Evolutionary conservation across 1,140 invertebrate genomes (phyloP).

Genomic region (Kradibia gibbosae): DNA sequence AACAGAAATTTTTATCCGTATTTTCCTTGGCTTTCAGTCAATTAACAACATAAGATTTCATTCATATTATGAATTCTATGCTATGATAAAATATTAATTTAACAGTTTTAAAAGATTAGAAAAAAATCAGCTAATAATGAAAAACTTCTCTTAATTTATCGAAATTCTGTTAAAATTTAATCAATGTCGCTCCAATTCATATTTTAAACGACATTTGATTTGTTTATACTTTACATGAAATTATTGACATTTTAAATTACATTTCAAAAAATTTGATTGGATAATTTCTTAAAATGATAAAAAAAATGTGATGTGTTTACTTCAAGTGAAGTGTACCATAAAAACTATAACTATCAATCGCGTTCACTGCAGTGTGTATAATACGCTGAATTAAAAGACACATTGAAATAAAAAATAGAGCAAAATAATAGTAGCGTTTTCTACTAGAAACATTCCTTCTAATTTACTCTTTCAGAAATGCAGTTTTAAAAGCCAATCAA

Average conservation of each 20-base stretch:
- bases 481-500: constrained; percentile 46
- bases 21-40: background rate
- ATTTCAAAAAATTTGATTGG: too few species aligned
- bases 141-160: too few species aligned
- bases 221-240: too few species aligned
- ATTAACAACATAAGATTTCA: background rate
- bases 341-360: constrained; percentile 2
- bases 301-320: background rate
- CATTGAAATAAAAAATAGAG: background rate
- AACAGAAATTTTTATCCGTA: too few species aligned
- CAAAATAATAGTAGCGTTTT: background rate
- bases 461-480: constrained; percentile 29
- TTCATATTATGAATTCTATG: background rate
- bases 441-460: background rate
- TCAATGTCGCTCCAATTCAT: too few species aligned
- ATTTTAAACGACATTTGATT: too few species aligned
- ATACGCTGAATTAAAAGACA: background rate
- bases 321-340: background rate
- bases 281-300: too few species aligned
- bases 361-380: background rate
- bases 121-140: too few species aligned
- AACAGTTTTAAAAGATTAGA: too few species aligned
- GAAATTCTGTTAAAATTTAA: too few species aligned
- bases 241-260: too few species aligned
- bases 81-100: too few species aligned